A percentile compares a stretch with the other conserved stretches of the same genome.
Evolutionary conservation across 2,797 vertebrate species (phyloP).

Genomic region (Enteromius trimaculatus): DNA sequence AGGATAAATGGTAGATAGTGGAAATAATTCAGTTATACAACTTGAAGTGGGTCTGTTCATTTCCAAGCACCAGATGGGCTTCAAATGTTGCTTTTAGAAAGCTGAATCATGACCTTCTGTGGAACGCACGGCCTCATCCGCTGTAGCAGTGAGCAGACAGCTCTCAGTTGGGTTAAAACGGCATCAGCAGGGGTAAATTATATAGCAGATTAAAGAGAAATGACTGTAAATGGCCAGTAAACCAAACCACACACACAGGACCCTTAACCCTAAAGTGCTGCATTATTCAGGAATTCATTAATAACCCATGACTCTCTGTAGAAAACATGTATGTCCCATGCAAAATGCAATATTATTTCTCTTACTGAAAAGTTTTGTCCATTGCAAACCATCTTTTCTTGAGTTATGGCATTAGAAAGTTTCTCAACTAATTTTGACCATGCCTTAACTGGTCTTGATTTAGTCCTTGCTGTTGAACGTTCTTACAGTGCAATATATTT

Average conservation of each 20-base stretch:
- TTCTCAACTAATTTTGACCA: background rate
- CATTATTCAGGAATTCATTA: background rate
- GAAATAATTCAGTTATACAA: constrained; percentile 11
- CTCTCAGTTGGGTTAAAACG: constrained; percentile 32
- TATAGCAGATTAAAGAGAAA: constrained; percentile 9
- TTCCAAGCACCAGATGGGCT: constrained; percentile 19
- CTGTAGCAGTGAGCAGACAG: constrained; percentile 9
- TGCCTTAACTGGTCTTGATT: background rate
- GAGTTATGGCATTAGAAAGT: background rate
- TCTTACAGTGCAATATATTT: background rate
- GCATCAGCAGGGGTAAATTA: constrained; percentile 38
- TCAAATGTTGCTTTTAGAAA: constrained; percentile 5
- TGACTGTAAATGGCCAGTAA: background rate
- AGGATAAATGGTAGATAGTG: constrained; percentile 14
- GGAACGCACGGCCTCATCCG: background rate
- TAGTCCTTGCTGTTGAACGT: background rate
- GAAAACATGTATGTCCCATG: no score
- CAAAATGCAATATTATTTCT: background rate
- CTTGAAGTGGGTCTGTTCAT: constrained; percentile 2
- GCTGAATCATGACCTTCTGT: constrained; percentile 20
- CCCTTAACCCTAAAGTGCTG: background rate
- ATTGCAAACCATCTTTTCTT: no score
- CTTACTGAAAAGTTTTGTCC: background rate
- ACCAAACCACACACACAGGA: background rate
- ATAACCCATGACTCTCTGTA: background rate